phyloP scores from a whole-genome alignment of 2,113 vertebrate genomes.

The Ornithorhynchus anatinus region DNA sequence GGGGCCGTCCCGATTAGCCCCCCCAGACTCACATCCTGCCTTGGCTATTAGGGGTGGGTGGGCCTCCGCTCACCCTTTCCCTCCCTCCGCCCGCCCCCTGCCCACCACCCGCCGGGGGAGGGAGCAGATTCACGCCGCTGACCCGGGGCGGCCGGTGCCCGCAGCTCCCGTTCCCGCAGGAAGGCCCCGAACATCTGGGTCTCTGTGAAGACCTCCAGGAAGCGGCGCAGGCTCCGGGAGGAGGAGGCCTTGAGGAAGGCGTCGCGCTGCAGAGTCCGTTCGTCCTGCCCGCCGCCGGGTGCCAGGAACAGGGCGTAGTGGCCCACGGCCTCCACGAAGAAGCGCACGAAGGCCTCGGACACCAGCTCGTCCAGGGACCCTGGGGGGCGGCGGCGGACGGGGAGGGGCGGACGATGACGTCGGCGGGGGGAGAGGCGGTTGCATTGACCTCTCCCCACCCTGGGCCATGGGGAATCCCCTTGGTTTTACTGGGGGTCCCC shows the following conservation, averaged over 20 bases:
- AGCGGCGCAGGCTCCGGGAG: conserved; percentile 89
- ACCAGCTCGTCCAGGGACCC: conserved; percentile 83
- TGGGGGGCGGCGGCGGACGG: background rate
- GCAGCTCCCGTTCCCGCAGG: conserved; percentile 89
- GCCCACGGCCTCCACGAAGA: conserved; percentile 85
- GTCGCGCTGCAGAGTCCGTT: conserved; percentile 78
- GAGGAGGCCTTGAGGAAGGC: conserved; percentile 91
- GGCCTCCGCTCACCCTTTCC: background rate
- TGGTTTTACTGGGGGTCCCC: no score
- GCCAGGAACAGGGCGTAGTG: conserved; percentile 90
- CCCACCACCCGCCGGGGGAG: background rate
- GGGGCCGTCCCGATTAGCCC: background rate
- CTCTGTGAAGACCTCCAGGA: conserved; percentile 97
- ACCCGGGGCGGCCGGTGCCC: conserved; percentile 88
- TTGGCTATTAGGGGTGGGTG: background rate
- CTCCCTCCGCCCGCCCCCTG: background rate
- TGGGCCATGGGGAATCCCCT: no score
- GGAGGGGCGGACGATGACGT: background rate
- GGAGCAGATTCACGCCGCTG: background rate
- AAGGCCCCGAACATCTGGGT: conserved; percentile 93
- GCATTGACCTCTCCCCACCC: no score
- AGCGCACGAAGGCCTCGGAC: conserved; percentile 95
- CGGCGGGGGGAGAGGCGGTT: no score
- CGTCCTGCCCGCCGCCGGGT: conserved; percentile 75
- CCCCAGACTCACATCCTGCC: background rate